Evolutionary conservation across 2,113 vertebrate species (phyloP).

Genomic region (Corydoras sp.): DNA sequence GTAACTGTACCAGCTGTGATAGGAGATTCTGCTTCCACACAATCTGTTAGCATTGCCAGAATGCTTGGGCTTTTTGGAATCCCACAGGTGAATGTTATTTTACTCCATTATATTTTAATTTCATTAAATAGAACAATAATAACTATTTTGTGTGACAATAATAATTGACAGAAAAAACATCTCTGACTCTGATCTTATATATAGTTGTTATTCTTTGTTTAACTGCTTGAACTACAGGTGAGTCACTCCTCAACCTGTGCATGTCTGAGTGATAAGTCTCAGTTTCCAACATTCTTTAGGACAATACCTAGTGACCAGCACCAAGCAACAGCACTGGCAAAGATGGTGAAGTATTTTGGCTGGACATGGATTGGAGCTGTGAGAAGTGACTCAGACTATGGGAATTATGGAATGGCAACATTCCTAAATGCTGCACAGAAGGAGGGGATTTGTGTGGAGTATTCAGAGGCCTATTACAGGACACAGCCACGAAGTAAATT

Average conservation of each 20-base stretch:
- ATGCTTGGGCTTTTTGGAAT: constrained; percentile 54
- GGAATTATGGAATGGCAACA: constrained; percentile 58
- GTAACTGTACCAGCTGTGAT: constrained; percentile 47
- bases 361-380: constrained; percentile 70
- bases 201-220: constrained; percentile 29
- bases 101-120: too few species aligned
- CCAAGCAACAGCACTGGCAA: constrained; percentile 58
- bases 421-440: constrained; percentile 50
- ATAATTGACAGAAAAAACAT: too few species aligned
- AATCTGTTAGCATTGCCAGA: constrained; percentile 58
- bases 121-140: too few species aligned
- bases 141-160: too few species aligned
- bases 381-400: constrained; percentile 62
- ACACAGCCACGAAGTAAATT: constrained; percentile 48
- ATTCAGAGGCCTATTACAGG: constrained; percentile 52
- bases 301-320: constrained; percentile 65
- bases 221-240: constrained; percentile 46
- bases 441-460: constrained; percentile 63
- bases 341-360: constrained; percentile 58
- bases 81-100: constrained; percentile 51
- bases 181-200: too few species aligned
- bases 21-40: constrained; percentile 60
- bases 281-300: constrained; percentile 62
- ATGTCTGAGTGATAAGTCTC: constrained; percentile 60
- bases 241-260: constrained; percentile 67